Percentiles rank a stretch among this genome's conserved stretches.
These are phyloP conservation scores for Riptortus pedestris DNA, from an alignment of 1,140 invertebrate genomes.

Conservation along the genomic window DNA sequence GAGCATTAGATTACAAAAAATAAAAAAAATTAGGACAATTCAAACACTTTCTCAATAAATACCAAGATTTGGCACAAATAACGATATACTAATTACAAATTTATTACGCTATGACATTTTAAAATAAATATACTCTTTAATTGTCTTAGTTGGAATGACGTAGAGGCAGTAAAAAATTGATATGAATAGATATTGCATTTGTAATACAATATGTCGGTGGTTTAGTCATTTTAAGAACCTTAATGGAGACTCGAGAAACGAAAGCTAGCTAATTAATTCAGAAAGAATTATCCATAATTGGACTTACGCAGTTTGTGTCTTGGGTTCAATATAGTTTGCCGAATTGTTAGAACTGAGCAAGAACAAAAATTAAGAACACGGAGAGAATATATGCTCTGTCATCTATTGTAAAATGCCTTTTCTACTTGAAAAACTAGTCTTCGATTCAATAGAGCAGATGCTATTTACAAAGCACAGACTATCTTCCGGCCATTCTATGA, in stretches of 20 bases:
- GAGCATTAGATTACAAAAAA: neutral
- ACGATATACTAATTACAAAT: neutral
- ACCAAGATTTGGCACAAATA: constrained; percentile 16
- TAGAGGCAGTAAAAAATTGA: too few species aligned
- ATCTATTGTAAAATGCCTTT: too few species aligned
- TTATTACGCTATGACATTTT: neutral
- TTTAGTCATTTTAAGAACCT: neutral
- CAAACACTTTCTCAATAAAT: neutral
- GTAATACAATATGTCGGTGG: neutral
- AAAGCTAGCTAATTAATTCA: neutral
- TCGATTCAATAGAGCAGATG: too few species aligned
- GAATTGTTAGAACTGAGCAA: too few species aligned
- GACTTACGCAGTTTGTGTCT: too few species aligned
- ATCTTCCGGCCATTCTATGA: too few species aligned
- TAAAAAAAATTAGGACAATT: neutral
- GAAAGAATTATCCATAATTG: neutral
- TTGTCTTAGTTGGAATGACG: too few species aligned
- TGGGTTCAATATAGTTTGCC: too few species aligned
- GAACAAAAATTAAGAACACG: too few species aligned
- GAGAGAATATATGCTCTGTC: too few species aligned
- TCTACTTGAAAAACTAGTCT: too few species aligned
- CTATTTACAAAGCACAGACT: too few species aligned
- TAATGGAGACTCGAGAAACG: neutral
- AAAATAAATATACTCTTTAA: neutral
- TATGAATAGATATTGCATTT: neutral